Conservation (phyloP, 2,888 invertebrate genomes). For the Lydus trimaculatus region DNA sequence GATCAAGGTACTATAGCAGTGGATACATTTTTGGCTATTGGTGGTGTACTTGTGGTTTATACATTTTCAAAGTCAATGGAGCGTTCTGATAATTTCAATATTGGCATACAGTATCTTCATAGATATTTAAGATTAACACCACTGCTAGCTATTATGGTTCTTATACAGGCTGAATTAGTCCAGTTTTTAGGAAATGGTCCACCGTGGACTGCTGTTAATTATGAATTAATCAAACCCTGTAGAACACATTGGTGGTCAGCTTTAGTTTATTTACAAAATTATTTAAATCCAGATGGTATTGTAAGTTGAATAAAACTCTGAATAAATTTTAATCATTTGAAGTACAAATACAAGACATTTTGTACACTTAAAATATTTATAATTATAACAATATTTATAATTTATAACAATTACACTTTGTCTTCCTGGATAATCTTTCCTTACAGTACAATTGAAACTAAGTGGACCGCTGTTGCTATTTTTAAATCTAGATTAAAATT, state of each 20-base stretch:
- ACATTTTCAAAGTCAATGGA: constrained; percentile 36
- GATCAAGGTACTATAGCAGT: constrained; percentile 9
- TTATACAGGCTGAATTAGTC: constrained; percentile 62
- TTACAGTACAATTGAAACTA: too few relatives aligned
- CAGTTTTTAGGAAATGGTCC: constrained; percentile 63
- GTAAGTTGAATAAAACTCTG: constrained; percentile 10
- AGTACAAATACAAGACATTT: too few relatives aligned
- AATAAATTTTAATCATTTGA: too few relatives aligned
- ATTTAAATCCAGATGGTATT: constrained; percentile 34
- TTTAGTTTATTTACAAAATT: constrained; percentile 63
- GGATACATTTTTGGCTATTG: constrained; percentile 19
- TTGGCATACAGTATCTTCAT: constrained; percentile 36
- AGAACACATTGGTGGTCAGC: constrained; percentile 62
- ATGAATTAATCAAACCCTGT: constrained; percentile 45
- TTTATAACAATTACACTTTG: too few relatives aligned
- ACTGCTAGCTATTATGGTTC: constrained; percentile 62
- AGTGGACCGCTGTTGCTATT: too few relatives aligned
- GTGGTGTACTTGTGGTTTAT: constrained; percentile 17
- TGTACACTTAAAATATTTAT: too few relatives aligned
- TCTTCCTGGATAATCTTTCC: too few relatives aligned
- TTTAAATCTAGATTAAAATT: too few relatives aligned
- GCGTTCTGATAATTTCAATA: constrained; percentile 45
- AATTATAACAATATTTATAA: too few relatives aligned
- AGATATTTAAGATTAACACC: constrained; percentile 63
- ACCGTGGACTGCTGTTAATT: constrained; percentile 50